phyloP scores from a whole-genome alignment of 2,113 vertebrate genomes.

The Burhinus bistriatus region DNA sequence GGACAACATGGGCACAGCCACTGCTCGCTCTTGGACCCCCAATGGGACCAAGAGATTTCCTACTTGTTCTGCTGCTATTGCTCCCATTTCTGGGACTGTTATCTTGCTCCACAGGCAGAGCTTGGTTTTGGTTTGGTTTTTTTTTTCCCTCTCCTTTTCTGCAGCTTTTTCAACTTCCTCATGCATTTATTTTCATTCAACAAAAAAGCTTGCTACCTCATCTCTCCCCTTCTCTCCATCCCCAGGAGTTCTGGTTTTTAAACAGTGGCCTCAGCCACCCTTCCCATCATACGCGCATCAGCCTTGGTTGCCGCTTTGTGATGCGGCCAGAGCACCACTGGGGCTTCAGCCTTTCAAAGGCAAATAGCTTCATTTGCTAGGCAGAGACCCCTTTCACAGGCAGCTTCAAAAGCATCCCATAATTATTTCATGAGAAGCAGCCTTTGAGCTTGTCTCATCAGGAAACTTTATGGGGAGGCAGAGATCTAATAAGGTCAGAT shows the following conservation, averaged over 20 bases:
- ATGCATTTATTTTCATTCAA: not conserved
- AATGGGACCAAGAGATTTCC: not conserved
- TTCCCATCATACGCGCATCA: not conserved
- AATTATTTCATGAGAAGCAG: not conserved
- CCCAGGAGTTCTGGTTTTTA: not conserved
- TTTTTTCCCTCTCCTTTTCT: not conserved
- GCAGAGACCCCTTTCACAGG: not conserved
- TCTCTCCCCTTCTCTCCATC: not conserved
- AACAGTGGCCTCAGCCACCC: not conserved
- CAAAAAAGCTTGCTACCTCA: not conserved
- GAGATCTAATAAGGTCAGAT: not conserved
- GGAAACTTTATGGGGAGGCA: not conserved
- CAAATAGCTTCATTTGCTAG: not conserved
- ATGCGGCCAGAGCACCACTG: not conserved
- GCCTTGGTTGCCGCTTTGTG: not conserved
- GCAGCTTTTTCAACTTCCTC: not conserved
- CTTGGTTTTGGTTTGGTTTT: not conserved
- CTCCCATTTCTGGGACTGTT: not conserved
- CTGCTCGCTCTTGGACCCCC: rapidly evolving
- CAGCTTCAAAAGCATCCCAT: not conserved
- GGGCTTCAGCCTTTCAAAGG: not conserved
- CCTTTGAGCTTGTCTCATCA: not conserved
- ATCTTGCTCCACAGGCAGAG: not conserved
- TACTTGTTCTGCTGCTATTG: not conserved
- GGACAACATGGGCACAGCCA: not conserved